These are phyloP conservation scores for Cylloceria caligata DNA, from an alignment of 2,888 invertebrate species.

Conservation along the genomic window DNA sequence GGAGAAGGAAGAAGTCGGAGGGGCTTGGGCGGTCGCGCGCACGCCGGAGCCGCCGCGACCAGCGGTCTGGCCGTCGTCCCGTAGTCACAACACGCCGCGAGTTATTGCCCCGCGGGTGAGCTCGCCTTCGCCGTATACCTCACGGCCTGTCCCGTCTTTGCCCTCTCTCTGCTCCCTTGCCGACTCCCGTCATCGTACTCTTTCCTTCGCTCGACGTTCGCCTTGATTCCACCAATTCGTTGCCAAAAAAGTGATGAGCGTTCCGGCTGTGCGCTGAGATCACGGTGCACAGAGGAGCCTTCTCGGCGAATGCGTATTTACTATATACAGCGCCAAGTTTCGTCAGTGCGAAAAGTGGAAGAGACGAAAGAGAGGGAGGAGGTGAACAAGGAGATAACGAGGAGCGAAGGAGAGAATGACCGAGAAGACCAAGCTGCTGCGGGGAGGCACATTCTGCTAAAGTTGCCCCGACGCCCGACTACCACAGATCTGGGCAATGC, in stretches of 20 bases:
- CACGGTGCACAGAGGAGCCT: conserved; percentile 18
- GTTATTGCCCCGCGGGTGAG: conserved; percentile 69
- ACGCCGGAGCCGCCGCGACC: conserved; percentile 74
- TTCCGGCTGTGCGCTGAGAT: conserved; percentile 56
- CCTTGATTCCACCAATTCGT: conserved; percentile 77
- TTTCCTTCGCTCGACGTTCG: conserved; percentile 61
- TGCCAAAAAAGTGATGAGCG: conserved; percentile 74
- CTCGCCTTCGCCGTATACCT: conserved; percentile 27
- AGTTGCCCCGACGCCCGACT: conserved; percentile 9
- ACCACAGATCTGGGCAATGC: conserved; percentile 9
- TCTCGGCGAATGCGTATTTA: background rate
- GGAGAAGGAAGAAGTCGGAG: conserved; percentile 49
- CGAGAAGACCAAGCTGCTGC: conserved; percentile 27
- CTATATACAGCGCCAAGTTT: background rate
- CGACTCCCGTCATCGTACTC: conserved; percentile 11
- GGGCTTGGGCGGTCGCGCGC: conserved; percentile 50
- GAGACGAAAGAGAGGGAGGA: conserved; percentile 32
- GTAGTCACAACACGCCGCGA: conserved; percentile 78
- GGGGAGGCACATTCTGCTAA: conserved; percentile 33
- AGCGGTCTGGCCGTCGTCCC: conserved; percentile 81
- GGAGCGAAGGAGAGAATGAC: conserved; percentile 50
- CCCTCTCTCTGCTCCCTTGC: conserved; percentile 6
- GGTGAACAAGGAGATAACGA: conserved; percentile 55
- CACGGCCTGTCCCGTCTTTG: conserved; percentile 39
- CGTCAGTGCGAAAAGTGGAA: conserved; percentile 38